phyloP scores from a whole-genome alignment of 2,797 vertebrate genomes.

The Enteromius argenteus region DNA sequence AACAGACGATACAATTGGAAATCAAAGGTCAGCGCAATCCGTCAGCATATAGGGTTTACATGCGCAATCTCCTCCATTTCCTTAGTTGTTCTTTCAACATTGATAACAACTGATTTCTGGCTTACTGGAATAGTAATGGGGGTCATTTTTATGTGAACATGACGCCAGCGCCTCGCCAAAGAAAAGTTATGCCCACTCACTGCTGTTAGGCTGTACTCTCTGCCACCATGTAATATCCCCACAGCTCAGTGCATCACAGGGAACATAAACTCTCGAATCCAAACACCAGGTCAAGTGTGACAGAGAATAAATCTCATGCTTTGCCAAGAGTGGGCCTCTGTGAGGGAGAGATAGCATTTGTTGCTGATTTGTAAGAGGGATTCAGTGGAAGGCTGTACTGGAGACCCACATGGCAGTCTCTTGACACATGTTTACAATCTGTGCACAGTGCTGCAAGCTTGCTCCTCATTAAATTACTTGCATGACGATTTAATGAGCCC shows the following conservation, averaged over 20 bases:
- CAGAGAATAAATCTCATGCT: slow-evolving; percentile 22
- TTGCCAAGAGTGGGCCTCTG: slow-evolving; percentile 42
- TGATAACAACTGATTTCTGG: slow-evolving; percentile 38
- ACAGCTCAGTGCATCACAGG: slow-evolving; percentile 43
- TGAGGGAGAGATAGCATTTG: slow-evolving; percentile 53
- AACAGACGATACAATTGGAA: slow-evolving; percentile 65
- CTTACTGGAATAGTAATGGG: slow-evolving; percentile 11
- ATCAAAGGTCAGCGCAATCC: slow-evolving; percentile 58
- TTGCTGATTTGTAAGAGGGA: slow-evolving; percentile 46
- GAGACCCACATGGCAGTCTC: slow-evolving; percentile 68
- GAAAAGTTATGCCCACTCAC: slow-evolving; percentile 30
- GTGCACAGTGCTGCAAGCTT: slow-evolving; percentile 76
- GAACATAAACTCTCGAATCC: slow-evolving; percentile 49
- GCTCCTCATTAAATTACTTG: slow-evolving; percentile 78
- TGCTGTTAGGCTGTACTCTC: slow-evolving; percentile 40
- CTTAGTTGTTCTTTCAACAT: slow-evolving; percentile 38
- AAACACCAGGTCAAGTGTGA: slow-evolving; percentile 47
- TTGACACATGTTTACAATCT: slow-evolving; percentile 81
- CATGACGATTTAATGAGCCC: slow-evolving; percentile 74
- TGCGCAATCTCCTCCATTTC: slow-evolving; percentile 40
- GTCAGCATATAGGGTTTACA: slow-evolving; percentile 64
- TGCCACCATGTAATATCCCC: slow-evolving; percentile 50
- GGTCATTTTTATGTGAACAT: slow-evolving; percentile 36
- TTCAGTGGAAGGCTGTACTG: slow-evolving; percentile 59
- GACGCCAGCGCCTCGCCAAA: slow-evolving; percentile 32